Percentiles rank a stretch among this genome's conserved stretches.
These are phyloP conservation scores for Podocnemis expansa DNA, from an alignment of 2,113 vertebrate species.

Conservation along the genomic window DNA sequence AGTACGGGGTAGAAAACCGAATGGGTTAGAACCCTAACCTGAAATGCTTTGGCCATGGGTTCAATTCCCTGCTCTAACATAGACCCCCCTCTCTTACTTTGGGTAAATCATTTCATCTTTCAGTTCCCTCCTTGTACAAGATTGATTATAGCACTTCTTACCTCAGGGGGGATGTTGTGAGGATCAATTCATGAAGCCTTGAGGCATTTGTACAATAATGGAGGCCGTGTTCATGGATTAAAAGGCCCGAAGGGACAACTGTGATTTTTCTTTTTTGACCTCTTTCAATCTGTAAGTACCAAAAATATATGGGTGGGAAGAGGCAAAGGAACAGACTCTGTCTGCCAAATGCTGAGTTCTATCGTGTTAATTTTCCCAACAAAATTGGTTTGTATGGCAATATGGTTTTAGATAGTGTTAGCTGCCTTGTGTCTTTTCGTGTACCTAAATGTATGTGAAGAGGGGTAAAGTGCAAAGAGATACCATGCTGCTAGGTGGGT, in stretches of 20 bases:
- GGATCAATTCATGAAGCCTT: not conserved
- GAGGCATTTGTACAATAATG: not conserved
- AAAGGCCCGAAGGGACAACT: not conserved
- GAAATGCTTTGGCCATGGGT: not conserved
- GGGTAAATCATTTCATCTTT: not conserved
- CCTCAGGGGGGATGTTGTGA: not conserved
- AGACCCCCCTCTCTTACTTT: not conserved
- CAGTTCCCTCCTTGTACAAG: not conserved
- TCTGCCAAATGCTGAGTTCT: not conserved
- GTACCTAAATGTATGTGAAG: not conserved
- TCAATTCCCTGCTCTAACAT: not conserved
- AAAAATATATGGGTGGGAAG: not conserved
- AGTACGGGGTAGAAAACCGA: not conserved
- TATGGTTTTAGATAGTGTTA: not conserved
- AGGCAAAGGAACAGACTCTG: not conserved
- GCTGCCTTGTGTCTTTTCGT: not conserved
- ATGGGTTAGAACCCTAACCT: not conserved
- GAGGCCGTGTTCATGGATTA: fast-evolving
- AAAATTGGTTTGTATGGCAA: not conserved
- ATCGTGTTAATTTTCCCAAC: not conserved
- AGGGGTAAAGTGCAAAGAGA: not conserved
- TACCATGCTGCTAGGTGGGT: not conserved
- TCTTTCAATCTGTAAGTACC: not conserved
- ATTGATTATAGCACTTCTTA: not conserved
- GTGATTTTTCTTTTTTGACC: not conserved